Evolutionary conservation across 2,888 invertebrate species (phyloP).

Genomic region (Macrosoma leucophasiata): DNA sequence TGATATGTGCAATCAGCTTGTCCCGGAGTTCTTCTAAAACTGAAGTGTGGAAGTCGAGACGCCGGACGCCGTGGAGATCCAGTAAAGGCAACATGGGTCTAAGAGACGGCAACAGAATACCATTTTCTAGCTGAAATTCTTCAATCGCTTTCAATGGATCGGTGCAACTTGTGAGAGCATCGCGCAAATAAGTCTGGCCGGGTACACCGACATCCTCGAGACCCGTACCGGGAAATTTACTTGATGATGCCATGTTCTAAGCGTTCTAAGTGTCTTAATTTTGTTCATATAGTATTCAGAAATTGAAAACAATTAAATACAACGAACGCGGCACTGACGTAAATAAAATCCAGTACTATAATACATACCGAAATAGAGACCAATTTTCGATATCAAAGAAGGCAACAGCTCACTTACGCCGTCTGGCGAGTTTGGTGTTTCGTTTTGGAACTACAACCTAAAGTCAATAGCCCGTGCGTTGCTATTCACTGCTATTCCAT

Average conservation of each 20-base stretch:
- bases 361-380: too few relatives aligned
- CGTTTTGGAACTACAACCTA: too few relatives aligned
- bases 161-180: slow-evolving; percentile 95
- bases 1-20: slow-evolving; percentile 85
- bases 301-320: too few relatives aligned
- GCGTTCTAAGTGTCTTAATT: too few relatives aligned
- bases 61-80: slow-evolving; percentile 93
- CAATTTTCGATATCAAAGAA: too few relatives aligned
- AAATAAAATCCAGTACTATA: too few relatives aligned
- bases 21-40: slow-evolving; percentile 86
- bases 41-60: slow-evolving; percentile 96
- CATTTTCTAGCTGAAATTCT: slow-evolving; percentile 97
- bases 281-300: too few relatives aligned
- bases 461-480: too few relatives aligned
- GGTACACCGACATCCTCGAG: slow-evolving; percentile 91
- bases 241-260: slow-evolving; percentile 58
- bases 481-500: too few relatives aligned
- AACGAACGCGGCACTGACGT: too few relatives aligned
- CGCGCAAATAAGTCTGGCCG: slow-evolving; percentile 89
- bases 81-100: slow-evolving; percentile 95
- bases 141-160: slow-evolving; percentile 99
- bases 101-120: slow-evolving; percentile 92
- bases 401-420: too few relatives aligned
- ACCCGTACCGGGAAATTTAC: slow-evolving; percentile 75
- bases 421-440: too few relatives aligned